Base-by-base conservation (phyloP, 1,140 invertebrate species). In the Drosophila seguyi region DNA sequence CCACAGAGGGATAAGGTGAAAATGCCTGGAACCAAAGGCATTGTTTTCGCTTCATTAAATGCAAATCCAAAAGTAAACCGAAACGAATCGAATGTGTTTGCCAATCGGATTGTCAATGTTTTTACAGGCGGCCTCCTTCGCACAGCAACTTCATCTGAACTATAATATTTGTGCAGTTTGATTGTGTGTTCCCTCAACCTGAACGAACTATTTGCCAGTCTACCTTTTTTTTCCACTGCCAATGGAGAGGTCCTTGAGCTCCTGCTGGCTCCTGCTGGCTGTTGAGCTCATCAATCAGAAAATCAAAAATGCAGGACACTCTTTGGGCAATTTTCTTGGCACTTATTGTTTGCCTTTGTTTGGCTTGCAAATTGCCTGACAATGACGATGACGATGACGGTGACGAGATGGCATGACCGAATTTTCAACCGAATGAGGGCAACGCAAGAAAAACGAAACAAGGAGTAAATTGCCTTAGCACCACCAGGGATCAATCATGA, bases 11-110 rank as follows among this genome's bases (percentile, higher is more conserved):
- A 52, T 52, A 16, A 34, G 27, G 16, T 1, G 27, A 18, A 50
- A 50, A 31, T 31, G 10, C n/a, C n/a, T 38, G 13, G 11, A 13
- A 18, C 18, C 48, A n/a, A n/a, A 6, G n/a, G 66, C 52, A 20
- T 31, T 69, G 50, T 58, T 41, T 41, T 72, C 34, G 52, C 66
- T 72, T 42, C 67, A 59, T 72, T 59, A 59, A 69, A 69, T 69
- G 65, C 66, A 72, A 71, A 72, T 72, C 42, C 65, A 72, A 73
- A 73, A 50, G 66, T 41, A 73, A 73, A 73, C 62, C n/a, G 22
- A 44, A 67, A 20, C 47, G n/a, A 50, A 50, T 29, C 25, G 47
- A 29, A 50, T 55, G 38, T 69, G 66, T 68, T 69, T 67, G 61
- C 47, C 38, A 31, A 29, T 27, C 14, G 22, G 36, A 69, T 68